phyloP scores from a whole-genome alignment of 2,797 vertebrate species.

The Pelodytes ibericus region DNA sequence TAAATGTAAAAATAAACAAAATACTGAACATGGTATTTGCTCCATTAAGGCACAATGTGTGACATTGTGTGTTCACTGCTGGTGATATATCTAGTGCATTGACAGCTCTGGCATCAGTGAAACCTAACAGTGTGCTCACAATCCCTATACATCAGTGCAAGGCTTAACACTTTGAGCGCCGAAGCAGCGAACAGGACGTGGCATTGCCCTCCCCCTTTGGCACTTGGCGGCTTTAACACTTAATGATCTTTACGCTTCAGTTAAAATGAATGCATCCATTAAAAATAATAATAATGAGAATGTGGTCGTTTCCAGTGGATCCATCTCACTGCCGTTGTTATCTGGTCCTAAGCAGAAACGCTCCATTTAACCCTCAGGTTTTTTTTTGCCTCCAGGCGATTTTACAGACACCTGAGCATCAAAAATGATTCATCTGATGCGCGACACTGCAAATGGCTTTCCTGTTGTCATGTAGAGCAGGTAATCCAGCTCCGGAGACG shows the following conservation, averaged over 20 bases:
- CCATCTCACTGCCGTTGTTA: not conserved
- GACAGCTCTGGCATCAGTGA: too few relatives aligned
- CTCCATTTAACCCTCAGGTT: not conserved
- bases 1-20: too few relatives aligned
- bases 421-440: not conserved
- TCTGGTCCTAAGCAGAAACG: not conserved
- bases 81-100: too few relatives aligned
- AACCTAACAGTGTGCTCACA: too few relatives aligned
- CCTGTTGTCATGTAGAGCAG: not conserved
- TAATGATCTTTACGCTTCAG: conserved; percentile 3
- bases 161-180: not conserved
- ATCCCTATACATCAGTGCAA: not conserved
- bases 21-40: too few relatives aligned
- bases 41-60: too few relatives aligned
- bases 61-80: too few relatives aligned
- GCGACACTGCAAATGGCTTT: not conserved
- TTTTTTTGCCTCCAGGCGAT: not conserved
- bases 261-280: conserved; percentile 5
- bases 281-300: not conserved
- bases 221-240: too few relatives aligned
- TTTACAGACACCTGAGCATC: not conserved
- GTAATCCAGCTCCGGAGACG: not conserved
- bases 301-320: not conserved
- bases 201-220: too few relatives aligned
- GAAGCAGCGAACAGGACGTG: not conserved